Percentiles rank a stretch among this genome's conserved stretches.
Conservation (phyloP, 2,888 invertebrate species). For the Spodoptera littoralis region DNA sequence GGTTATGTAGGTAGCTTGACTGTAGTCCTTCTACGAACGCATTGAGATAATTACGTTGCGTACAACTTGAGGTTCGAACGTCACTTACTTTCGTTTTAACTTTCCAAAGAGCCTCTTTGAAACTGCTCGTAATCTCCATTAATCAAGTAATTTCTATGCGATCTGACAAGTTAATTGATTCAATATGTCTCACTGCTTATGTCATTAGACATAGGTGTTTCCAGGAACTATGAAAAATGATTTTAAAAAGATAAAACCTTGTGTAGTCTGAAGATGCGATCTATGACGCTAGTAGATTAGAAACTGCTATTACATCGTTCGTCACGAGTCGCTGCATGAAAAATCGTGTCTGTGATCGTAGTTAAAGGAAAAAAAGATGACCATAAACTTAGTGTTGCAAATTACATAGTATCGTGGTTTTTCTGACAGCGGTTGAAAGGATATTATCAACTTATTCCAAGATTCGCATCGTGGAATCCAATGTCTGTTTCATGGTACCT, state of each 20-base stretch:
- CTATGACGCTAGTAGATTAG: constrained; percentile 33
- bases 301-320: constrained; percentile 30
- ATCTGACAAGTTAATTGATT: constrained; percentile 17
- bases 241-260: constrained; percentile 25
- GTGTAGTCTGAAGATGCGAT: constrained; percentile 15
- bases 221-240: background rate
- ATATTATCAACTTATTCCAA: constrained; percentile 20
- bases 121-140: constrained; percentile 23
- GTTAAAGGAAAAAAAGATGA: constrained; percentile 25
- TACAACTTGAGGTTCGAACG: constrained; percentile 6
- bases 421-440: background rate
- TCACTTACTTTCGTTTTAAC: constrained; percentile 37
- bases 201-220: no score
- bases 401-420: constrained; percentile 18
- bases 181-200: background rate
- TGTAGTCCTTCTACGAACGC: constrained; percentile 19
- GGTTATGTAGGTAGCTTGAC: no score
- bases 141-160: constrained; percentile 36
- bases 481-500: background rate
- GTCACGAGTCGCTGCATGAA: constrained; percentile 52
- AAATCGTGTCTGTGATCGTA: constrained; percentile 38
- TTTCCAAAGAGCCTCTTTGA: constrained; percentile 40
- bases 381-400: constrained; percentile 17
- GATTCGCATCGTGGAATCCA: constrained; percentile 6
- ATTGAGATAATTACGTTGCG: constrained; percentile 25